These are phyloP conservation scores for Sepioteuthis lessoniana DNA, from an alignment of 2,888 invertebrate species.

Conservation along the genomic window DNA sequence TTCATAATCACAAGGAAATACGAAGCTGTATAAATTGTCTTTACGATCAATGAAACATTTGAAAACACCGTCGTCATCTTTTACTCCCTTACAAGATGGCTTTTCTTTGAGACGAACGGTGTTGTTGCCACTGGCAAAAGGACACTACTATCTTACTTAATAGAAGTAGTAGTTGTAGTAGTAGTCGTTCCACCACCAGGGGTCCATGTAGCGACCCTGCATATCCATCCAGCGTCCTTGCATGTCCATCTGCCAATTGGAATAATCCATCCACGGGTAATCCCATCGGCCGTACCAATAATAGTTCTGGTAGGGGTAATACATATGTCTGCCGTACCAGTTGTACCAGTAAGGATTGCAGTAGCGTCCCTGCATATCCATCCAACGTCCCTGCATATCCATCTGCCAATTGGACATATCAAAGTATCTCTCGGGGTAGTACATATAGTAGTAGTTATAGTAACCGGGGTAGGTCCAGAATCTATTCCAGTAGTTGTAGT, in stretches of 20 bases:
- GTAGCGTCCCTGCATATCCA: constrained; percentile 24
- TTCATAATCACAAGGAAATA: too few species aligned
- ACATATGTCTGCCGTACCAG: neutral
- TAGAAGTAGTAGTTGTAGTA: too few species aligned
- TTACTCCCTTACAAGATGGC: too few species aligned
- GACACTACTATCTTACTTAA: too few species aligned
- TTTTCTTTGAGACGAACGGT: too few species aligned
- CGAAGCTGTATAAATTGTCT: too few species aligned
- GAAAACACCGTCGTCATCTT: too few species aligned
- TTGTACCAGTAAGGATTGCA: neutral
- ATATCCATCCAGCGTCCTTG: constrained; percentile 45
- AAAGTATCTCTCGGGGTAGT: constrained; percentile 39
- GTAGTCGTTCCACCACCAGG: neutral
- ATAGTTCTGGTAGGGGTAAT: neutral
- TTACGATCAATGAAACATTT: too few species aligned
- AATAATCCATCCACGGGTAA: neutral
- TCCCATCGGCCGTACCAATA: constrained; percentile 16
- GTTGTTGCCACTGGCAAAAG: too few species aligned
- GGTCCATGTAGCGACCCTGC: neutral
- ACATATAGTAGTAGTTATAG: constrained; percentile 34
- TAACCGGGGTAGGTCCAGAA: neutral
- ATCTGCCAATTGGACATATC: constrained; percentile 46
- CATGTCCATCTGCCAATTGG: constrained; percentile 37
- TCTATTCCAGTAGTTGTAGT: neutral
- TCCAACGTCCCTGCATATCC: constrained; percentile 42